phyloP scores from a whole-genome alignment of 1,140 invertebrate genomes.

The Thereuonema tuberculata region DNA sequence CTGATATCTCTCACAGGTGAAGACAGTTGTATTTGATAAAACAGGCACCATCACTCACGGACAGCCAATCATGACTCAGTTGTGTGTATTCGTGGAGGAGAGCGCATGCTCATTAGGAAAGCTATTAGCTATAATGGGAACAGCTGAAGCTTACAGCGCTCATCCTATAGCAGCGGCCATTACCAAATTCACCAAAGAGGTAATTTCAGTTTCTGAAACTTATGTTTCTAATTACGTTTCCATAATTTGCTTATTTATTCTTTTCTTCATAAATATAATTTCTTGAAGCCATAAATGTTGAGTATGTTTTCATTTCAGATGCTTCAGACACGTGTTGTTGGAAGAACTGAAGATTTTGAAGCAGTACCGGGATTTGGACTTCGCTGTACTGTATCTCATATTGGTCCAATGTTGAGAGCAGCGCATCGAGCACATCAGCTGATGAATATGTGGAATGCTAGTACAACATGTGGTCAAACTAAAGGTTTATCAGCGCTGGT shows the following conservation, averaged over 20 bases:
- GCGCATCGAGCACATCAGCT: too few relatives aligned
- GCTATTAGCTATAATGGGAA: conserved; percentile 62
- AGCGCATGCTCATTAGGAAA: conserved; percentile 46
- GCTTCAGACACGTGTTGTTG: too few relatives aligned
- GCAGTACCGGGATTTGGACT: conserved; percentile 85
- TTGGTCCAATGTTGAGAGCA: conserved; percentile 42
- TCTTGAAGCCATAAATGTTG: too few relatives aligned
- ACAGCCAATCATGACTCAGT: conserved; percentile 57
- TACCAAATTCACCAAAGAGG: conserved; percentile 68
- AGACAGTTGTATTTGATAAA: conserved; percentile 93
- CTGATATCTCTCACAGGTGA: conserved; percentile 43
- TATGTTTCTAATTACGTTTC: too few relatives aligned
- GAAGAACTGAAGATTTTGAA: conserved; percentile 59
- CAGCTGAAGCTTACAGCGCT: conserved; percentile 87
- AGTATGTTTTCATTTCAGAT: too few relatives aligned
- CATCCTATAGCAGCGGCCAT: conserved; percentile 94
- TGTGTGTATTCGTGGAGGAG: conserved; percentile 55
- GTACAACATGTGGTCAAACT: too few relatives aligned
- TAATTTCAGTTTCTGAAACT: too few relatives aligned
- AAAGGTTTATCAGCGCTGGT: background rate
- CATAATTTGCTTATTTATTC: too few relatives aligned
- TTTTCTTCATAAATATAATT: too few relatives aligned
- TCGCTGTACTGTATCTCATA: conserved; percentile 54
- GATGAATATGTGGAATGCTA: too few relatives aligned
- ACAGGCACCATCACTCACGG: conserved; percentile 96